Base-by-base conservation (phyloP, 2,797 vertebrate genomes). In the Mormyrops boulengeri region DNA sequence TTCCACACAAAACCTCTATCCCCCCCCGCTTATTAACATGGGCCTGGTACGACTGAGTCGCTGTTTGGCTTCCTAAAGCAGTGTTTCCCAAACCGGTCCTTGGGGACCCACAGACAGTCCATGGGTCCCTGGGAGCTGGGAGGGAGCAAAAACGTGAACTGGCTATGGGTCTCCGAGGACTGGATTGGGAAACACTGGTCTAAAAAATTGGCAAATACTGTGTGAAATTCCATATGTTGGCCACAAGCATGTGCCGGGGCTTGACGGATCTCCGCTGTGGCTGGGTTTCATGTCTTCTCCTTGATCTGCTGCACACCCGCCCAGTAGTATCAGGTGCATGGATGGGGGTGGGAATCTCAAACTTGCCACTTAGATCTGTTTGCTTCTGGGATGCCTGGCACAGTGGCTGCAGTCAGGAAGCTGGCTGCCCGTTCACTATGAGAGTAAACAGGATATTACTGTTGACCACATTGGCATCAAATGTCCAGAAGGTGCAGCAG, bases 241-340 rank as follows among this genome's bases (percentile, higher is more conserved):
- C 87, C 53, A 26, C 88, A 41, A 89, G 55, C 53, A 44, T 17
- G 4, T 41, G 52, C 11, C 30, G 53, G 38, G 22, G 41, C 69
- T 22, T 47, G 49, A 22, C 5, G 22, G 22, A 44, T 80, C 53
- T 47, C 49, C 4, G 2, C 22, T 26, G 55, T 19, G 52, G 69
- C 91, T 89, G 60, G 91, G 93, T 94, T 94, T 95, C 87, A 93
- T 91, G 89, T 90, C 89, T 82, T 93, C 92, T 92, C 89, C 89
- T 92, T 94, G 93, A 95, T 94, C 93, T 93, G 91, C 88, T 57
- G 88, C 85, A 89, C 91, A 92, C 92, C 92, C 92, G 85, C 66
- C 57, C 85, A 91, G 38, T 41, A 38, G 73, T 95, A 94, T 94
- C 93, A 92, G 94, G 91, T 96, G 91, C 91, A 92, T 88, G 90